Evolutionary conservation across 2,113 vertebrate species (phyloP).

Genomic region (Asarcornis scutulata): DNA sequence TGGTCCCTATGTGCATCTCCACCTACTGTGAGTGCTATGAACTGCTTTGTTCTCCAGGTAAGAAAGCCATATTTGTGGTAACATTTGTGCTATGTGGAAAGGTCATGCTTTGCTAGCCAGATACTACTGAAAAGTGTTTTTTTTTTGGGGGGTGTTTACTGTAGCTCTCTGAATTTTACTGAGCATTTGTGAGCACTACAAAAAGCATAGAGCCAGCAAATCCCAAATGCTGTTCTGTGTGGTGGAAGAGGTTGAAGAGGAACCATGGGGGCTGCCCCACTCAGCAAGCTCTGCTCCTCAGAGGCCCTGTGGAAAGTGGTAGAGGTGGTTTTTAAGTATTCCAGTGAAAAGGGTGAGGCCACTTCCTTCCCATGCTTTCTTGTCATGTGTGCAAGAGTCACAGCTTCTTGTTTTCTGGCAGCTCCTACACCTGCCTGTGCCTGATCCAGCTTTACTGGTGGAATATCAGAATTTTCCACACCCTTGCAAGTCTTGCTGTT

Average conservation of each 20-base stretch:
- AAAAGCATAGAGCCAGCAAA: not conserved
- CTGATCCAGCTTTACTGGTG: not conserved
- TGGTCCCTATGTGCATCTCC: not conserved
- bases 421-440: not conserved
- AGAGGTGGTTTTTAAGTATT: not conserved
- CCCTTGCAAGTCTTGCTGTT: not conserved
- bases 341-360: not conserved
- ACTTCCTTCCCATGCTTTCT: not conserved
- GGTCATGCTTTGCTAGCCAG: not conserved
- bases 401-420: not conserved
- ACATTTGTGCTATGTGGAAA: not conserved
- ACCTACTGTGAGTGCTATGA: not conserved
- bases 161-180: not conserved
- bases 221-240: not conserved
- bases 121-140: not conserved
- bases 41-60: not conserved
- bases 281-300: not conserved
- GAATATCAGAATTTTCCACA: not conserved
- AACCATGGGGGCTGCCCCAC: rapidly evolving
- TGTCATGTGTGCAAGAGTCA: not conserved
- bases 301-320: not conserved
- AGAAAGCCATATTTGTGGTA: not conserved
- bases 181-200: not conserved
- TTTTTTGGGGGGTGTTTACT: not conserved
- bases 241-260: not conserved